phyloP scores from a whole-genome alignment of 2,797 vertebrate species.

The Malurus leucopterus region DNA sequence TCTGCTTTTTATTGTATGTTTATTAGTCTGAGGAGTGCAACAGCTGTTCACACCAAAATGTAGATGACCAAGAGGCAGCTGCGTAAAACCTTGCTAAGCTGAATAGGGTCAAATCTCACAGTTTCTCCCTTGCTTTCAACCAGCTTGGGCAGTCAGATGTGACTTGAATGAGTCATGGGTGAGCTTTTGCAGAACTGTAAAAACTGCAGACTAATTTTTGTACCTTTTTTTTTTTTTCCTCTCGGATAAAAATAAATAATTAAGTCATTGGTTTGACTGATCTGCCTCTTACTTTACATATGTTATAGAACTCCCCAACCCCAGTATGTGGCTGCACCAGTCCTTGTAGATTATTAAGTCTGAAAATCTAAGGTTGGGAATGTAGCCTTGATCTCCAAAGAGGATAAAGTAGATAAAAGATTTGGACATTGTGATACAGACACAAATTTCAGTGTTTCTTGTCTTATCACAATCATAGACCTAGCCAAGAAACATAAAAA shows the following conservation, averaged over 20 bases:
- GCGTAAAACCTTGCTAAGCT: background rate
- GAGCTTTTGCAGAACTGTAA: background rate
- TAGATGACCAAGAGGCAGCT: background rate
- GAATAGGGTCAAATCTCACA: background rate
- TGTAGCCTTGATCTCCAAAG: background rate
- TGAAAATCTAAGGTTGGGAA: background rate
- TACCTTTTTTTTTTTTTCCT: background rate
- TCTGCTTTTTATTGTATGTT: background rate
- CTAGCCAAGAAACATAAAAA: background rate
- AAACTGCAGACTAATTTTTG: background rate
- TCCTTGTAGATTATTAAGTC: background rate
- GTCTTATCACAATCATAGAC: background rate
- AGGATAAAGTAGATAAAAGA: background rate
- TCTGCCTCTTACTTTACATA: background rate
- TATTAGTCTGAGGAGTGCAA: background rate
- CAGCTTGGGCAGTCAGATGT: fast-evolving
- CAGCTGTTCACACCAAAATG: background rate
- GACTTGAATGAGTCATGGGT: background rate
- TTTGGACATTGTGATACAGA: background rate
- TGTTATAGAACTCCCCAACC: background rate
- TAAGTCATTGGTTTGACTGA: background rate
- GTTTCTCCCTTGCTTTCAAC: background rate
- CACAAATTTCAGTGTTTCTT: background rate
- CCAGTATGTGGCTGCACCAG: background rate
- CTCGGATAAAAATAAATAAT: background rate